A percentile compares a stretch with the other conserved stretches of the same genome.
These are phyloP conservation scores for Ceryle rudis DNA, from an alignment of 2,797 vertebrate genomes.

Conservation along the genomic window DNA sequence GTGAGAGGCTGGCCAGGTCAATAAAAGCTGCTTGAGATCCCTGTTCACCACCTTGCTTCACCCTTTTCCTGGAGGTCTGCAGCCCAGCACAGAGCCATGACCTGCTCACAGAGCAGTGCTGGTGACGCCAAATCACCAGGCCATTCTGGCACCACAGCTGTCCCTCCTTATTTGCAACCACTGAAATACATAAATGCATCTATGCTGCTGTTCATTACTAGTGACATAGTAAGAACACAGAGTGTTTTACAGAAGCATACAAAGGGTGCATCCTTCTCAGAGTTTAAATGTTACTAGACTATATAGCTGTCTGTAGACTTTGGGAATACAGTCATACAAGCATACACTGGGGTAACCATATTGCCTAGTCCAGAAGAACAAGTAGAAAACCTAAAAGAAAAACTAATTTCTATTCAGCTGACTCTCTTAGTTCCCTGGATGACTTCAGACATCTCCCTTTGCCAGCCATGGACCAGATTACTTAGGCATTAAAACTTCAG, in stretches of 20 bases:
- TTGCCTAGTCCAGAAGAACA: background rate
- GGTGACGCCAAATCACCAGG: background rate
- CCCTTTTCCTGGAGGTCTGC: background rate
- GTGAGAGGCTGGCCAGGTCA: background rate
- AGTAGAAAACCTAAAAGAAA: background rate
- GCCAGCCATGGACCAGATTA: fast-evolving
- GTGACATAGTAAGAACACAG: background rate
- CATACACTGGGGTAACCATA: background rate
- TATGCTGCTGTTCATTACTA: background rate
- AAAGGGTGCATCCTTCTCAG: background rate
- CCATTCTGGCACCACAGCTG: background rate
- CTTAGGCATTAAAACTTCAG: background rate
- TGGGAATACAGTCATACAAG: background rate
- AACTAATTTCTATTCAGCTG: background rate
- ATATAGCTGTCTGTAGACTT: background rate
- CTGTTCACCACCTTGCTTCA: background rate
- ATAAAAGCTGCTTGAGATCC: background rate
- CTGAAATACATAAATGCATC: background rate
- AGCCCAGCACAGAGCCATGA: background rate
- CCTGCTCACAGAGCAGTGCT: background rate
- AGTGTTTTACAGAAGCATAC: background rate
- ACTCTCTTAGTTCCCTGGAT: background rate
- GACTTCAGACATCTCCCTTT: background rate
- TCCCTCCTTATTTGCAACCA: background rate
- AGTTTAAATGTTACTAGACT: background rate